Conservation (phyloP, 1,140 invertebrate genomes). For the Drosophila tristis region DNA sequence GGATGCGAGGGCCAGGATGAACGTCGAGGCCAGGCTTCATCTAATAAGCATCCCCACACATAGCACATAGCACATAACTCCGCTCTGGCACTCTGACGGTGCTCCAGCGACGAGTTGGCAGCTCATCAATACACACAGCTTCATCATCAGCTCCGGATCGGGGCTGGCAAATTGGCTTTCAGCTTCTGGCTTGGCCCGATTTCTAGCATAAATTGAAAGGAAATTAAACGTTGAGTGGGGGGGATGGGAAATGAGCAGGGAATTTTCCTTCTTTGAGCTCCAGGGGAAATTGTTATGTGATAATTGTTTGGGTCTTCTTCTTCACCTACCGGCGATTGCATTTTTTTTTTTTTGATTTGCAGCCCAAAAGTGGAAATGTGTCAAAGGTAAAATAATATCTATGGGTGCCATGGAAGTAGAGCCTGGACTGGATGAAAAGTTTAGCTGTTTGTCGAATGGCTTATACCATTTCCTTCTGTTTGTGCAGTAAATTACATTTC, state of each 20-base stretch:
- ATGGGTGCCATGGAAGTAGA: neutral
- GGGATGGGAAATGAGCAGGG: conserved; percentile 24
- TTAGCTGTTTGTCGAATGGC: conserved; percentile 38
- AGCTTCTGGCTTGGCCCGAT: conserved; percentile 40
- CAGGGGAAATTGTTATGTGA: conserved; percentile 65
- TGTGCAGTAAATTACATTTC: conserved; percentile 43
- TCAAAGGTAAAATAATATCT: conserved; percentile 9
- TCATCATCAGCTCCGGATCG: conserved; percentile 4
- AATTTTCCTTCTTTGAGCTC: conserved; percentile 27
- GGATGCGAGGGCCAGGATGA: conserved; percentile 1
- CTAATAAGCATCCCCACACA: conserved; percentile 44
- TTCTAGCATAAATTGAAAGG: conserved; percentile 80
- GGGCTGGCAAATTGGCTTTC: conserved; percentile 72
- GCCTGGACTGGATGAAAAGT: neutral
- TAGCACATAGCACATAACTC: conserved; percentile 29
- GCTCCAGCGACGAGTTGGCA: conserved; percentile 20
- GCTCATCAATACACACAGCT: conserved; percentile 43
- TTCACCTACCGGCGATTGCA: conserved; percentile 24
- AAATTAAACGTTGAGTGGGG: conserved; percentile 75
- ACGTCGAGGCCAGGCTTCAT: conserved; percentile 33
- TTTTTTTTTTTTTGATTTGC: conserved; percentile 37
- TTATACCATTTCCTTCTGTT: conserved; percentile 25
- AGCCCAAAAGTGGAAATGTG: conserved; percentile 1
- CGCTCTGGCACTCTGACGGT: conserved; percentile 6
- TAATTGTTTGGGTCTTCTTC: conserved; percentile 33